Evolutionary conservation across 2,797 vertebrate genomes (phyloP), one percentile per base, ranked within the genome.

Genomic region (Gila robusta): DNA sequence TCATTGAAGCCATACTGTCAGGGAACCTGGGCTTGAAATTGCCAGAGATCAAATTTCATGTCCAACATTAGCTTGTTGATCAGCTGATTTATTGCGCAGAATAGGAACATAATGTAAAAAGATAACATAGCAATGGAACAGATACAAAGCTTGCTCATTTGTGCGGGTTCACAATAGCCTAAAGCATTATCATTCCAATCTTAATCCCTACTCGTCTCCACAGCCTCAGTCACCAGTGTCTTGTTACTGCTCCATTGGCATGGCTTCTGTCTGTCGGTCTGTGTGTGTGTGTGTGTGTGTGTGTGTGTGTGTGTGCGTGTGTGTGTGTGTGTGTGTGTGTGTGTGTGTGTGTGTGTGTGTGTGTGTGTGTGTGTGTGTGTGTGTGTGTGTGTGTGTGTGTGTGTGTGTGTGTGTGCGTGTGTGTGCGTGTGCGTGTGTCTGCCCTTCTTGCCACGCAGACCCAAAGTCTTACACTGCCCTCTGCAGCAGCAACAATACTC

Each of bases 391-490:
- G 35, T 35, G 35, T 35, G 35, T 35, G 35, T 35, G 35, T 35
- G 35, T 35, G 35, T 35, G 35, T 35, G 35, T 35, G 35, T 35
- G 35, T 35, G 90, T 79, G 85, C 82, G 59, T 26, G 70, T 81
- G 90, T 82, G 85, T 87, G 59, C 21, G 67, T 82, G 35, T 32
- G 39, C 76, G 28, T 39, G 86, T 72, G 14, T 64, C 28, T 83
- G 59, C 41, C 64, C 28, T 62, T 81, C 56, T 70, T 35, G 74
- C 23, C 41, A 67, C 3, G 21, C n/a, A 86, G 72, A 89, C 84
- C 23, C 17, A 10, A 19, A 87, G 95, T 96, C 95, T 95, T 92
- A 93, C 91, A 95, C 94, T 96, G 96, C 96, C 96, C 96, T 94
- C 96, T 97, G 88, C 96, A 96, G 96, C 89, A 86, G 77, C 52